Percentiles rank a stretch among this genome's conserved stretches.
These are phyloP conservation scores for Oryctes rhinoceros DNA, from an alignment of 1,140 invertebrate species.

Conservation along the genomic window DNA sequence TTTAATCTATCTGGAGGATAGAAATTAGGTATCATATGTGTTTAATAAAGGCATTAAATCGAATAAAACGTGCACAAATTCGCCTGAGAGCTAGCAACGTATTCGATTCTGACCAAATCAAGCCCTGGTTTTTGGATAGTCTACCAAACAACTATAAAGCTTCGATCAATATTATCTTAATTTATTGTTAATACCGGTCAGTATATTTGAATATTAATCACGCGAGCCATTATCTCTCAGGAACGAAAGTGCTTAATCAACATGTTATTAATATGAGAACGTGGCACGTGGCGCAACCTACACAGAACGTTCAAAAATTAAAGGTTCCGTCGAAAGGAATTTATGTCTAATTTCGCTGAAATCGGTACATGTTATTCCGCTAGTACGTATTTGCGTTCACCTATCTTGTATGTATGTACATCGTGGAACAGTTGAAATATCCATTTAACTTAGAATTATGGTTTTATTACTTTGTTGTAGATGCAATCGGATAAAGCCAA, in stretches of 20 bases:
- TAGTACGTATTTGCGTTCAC: background rate
- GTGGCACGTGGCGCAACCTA: background rate
- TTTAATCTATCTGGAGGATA: too few relatives aligned
- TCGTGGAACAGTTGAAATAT: too few relatives aligned
- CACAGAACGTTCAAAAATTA: background rate
- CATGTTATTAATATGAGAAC: background rate
- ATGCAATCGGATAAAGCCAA: too few relatives aligned
- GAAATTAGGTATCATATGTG: too few relatives aligned
- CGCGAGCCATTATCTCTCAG: background rate
- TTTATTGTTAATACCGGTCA: background rate
- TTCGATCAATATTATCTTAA: background rate
- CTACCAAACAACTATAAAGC: background rate
- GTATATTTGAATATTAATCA: slow-evolving; percentile 7
- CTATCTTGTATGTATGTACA: too few relatives aligned
- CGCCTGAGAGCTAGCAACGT: too few relatives aligned
- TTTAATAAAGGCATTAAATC: too few relatives aligned
- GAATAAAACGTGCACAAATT: too few relatives aligned
- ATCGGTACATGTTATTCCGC: background rate
- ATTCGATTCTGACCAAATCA: too few relatives aligned
- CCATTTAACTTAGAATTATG: too few relatives aligned
- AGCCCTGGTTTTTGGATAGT: background rate
- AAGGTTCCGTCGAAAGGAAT: background rate
- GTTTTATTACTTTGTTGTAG: too few relatives aligned
- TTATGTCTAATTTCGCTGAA: background rate
- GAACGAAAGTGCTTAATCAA: background rate